Conservation (phyloP, 1,140 invertebrate genomes). For the Trinorchestia longiramus region DNA sequence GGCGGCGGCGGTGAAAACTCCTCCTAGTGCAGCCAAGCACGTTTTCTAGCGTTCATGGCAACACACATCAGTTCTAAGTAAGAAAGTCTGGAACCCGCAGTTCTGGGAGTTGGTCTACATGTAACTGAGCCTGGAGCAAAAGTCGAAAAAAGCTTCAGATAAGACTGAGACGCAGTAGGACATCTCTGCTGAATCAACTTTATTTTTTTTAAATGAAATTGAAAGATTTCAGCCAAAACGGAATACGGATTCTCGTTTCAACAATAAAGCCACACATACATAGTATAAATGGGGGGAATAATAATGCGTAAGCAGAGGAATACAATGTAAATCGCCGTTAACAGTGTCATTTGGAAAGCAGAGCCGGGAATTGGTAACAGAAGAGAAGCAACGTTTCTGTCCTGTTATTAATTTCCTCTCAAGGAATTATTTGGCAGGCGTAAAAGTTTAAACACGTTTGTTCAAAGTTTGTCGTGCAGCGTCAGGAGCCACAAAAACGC, state of each 20-base stretch:
- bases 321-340: background rate
- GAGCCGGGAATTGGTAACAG: background rate
- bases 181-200: background rate
- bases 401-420: background rate
- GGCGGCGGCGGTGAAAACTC: background rate
- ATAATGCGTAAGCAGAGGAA: background rate
- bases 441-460: background rate
- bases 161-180: background rate
- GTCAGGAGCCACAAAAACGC: background rate
- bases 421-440: background rate
- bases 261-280: background rate
- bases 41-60: background rate
- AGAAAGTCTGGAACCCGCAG: background rate
- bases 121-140: background rate
- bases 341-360: background rate
- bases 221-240: no score
- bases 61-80: background rate
- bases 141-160: background rate
- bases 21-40: background rate
- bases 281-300: background rate
- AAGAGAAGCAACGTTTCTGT: background rate
- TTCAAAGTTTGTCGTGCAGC: background rate
- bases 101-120: background rate
- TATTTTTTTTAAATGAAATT: background rate
- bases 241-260: background rate